A percentile compares a stretch with the other conserved stretches of the same genome.
These are phyloP conservation scores for Anseranas semipalmata DNA, from an alignment of 2,113 vertebrate species.

Conservation along the genomic window DNA sequence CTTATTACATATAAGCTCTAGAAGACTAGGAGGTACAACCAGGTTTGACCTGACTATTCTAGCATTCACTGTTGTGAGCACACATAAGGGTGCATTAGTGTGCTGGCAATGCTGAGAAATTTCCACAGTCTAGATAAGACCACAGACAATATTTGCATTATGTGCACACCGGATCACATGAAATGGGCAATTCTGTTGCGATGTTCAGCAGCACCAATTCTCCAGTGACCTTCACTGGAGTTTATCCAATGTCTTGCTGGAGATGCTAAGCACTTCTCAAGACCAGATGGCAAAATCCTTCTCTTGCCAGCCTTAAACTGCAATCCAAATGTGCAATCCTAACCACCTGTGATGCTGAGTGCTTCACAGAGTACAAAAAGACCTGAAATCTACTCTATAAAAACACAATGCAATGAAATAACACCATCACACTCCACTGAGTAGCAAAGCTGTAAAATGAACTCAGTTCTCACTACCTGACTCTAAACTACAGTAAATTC, in stretches of 20 bases:
- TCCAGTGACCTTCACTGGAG: not conserved
- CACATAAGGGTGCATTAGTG: not conserved
- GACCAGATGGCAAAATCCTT: slow-evolving; percentile 15
- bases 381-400: not conserved
- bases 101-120: not conserved
- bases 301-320: slow-evolving; percentile 6
- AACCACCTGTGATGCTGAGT: not conserved
- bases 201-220: not conserved
- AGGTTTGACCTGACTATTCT: not conserved
- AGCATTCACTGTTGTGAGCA: not conserved
- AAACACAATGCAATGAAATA: not conserved
- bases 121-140: not conserved
- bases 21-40: not conserved
- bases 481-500: not conserved
- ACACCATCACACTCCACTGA: not conserved
- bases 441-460: not conserved
- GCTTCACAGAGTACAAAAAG: not conserved
- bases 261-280: slow-evolving; percentile 40
- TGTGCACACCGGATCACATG: not conserved
- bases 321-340: slow-evolving; percentile 2
- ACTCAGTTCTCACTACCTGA: not conserved
- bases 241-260: slow-evolving; percentile 17
- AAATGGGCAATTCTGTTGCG: fast-evolving
- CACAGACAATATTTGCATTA: not conserved
- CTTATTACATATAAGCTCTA: not conserved